phyloP scores from a whole-genome alignment of 2,888 invertebrate species.

The Tineola bisselliella region DNA sequence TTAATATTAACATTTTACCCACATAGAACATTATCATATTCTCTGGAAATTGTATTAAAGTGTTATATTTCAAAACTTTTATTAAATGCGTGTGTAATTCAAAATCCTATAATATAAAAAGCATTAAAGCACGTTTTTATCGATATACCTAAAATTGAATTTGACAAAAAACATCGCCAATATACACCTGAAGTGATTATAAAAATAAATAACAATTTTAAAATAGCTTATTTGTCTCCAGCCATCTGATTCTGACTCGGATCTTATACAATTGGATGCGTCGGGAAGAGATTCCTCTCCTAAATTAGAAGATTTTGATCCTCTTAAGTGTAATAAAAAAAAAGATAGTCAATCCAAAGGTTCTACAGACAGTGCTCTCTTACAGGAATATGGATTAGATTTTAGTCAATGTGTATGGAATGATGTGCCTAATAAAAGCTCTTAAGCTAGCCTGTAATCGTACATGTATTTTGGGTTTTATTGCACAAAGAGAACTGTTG shows the following conservation, averaged over 20 bases:
- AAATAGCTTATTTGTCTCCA: conserved; percentile 23
- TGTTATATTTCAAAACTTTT: too few species aligned
- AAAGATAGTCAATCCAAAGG: conserved; percentile 40
- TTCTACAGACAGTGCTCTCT: conserved; percentile 70
- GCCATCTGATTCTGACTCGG: conserved; percentile 52
- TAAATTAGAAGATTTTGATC: conserved; percentile 55
- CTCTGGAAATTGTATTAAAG: too few species aligned
- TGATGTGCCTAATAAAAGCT: not conserved
- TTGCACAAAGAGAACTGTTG: not conserved
- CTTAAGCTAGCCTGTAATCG: not conserved
- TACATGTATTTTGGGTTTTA: not conserved
- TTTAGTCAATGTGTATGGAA: conserved; percentile 59
- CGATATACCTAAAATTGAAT: too few species aligned
- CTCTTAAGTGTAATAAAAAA: conserved; percentile 35
- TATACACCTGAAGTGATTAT: too few species aligned
- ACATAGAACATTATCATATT: too few species aligned
- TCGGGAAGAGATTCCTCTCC: conserved; percentile 41
- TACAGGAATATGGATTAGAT: conserved; percentile 79
- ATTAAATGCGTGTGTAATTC: too few species aligned
- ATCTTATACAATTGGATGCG: conserved; percentile 51
- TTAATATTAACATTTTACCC: too few species aligned
- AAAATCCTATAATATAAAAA: too few species aligned
- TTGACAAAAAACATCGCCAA: too few species aligned
- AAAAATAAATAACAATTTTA: not conserved
- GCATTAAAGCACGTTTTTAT: too few species aligned